Conservation (phyloP, 2,888 invertebrate genomes). For the Allophyes oxyacanthae region DNA sequence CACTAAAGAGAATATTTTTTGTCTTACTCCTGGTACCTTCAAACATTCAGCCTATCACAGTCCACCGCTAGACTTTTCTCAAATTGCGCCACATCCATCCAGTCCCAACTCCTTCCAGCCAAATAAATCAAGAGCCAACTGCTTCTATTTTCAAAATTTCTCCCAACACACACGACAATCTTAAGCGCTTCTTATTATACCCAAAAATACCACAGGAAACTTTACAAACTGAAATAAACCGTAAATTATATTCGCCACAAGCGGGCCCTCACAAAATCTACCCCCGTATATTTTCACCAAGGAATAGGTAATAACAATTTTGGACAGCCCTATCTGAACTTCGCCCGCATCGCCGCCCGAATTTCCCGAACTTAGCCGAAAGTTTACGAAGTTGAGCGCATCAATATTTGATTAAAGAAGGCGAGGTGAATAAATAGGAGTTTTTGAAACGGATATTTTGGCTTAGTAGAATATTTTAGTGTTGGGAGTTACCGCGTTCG, state of each 20-base stretch:
- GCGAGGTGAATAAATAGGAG: slow-evolving; percentile 15
- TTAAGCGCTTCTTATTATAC: slow-evolving; percentile 10
- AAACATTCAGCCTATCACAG: too few species aligned
- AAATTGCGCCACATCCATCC: too few species aligned
- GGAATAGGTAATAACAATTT: slow-evolving; percentile 51
- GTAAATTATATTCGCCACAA: slow-evolving; percentile 18
- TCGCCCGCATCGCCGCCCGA: slow-evolving; percentile 37
- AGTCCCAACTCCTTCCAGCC: too few species aligned
- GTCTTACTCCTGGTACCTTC: too few species aligned
- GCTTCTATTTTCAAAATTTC: too few species aligned
- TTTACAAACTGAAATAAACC: slow-evolving; percentile 40
- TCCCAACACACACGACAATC: neutral
- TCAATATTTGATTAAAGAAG: slow-evolving; percentile 34
- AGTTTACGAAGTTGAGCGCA: slow-evolving; percentile 36
- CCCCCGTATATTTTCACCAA: slow-evolving; percentile 22
- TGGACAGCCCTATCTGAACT: slow-evolving; percentile 45
- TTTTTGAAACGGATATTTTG: slow-evolving; percentile 32
- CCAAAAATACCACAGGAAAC: slow-evolving; percentile 5
- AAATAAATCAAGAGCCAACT: too few species aligned
- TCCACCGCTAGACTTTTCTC: too few species aligned
- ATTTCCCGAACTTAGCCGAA: slow-evolving; percentile 34
- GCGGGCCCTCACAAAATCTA: slow-evolving; percentile 15
- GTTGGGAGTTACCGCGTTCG: neutral
- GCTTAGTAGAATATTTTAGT: slow-evolving; percentile 25
- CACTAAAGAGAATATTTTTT: too few species aligned